Base-by-base conservation (phyloP, 2,113 vertebrate genomes). In the Pyxicephalus adspersus region DNA sequence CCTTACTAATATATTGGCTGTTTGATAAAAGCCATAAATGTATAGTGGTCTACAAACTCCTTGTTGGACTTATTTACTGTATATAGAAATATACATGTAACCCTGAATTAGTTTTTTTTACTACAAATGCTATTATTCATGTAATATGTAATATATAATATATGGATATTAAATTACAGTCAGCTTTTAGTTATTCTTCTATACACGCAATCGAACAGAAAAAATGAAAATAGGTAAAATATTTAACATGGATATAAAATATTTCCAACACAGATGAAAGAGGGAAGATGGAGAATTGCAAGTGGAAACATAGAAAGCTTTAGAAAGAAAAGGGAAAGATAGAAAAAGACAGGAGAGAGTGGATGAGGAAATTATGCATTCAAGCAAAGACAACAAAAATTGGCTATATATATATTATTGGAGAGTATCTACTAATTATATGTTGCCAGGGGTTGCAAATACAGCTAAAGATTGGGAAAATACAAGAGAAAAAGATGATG, bases 371-470 rank as follows among this genome's bases (percentile, higher is more conserved):
- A 16, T n/a, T 18, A 54, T 45, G 34, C n/a, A 58, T 1, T 5
- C 20, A 45, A 38, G 9, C 22, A 19, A 19, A 63, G 29, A 28
- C 17, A 45, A 8, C 17, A 51, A 50, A 76, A 64, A 25, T 64
- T 16, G 64, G 58, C 50, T 76, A 11, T 34, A 19, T 18, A 55
- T 15, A 51, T 55, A 76, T 76, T 26, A 76, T 63, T 29, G 74
- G 74, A 60, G n/a, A 64, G 28, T 60, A 64, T 63, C 60, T 23
- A 13, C 74, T 76, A 76, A 76, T 76, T 76, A 76, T 76, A 64
- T 13, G 64, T 38, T 76, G 58, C 74, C 55, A 52, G 57, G 25
- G 74, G 74, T 60, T 64, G n/a, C 15, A 76, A n/a, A 67, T 17
- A 67, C 45, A 57, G 55, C 17, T 26, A 68, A 20, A 25, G 45